Base-by-base conservation (phyloP, 1,140 invertebrate genomes). In the Oncopodura yosiiana region DNA sequence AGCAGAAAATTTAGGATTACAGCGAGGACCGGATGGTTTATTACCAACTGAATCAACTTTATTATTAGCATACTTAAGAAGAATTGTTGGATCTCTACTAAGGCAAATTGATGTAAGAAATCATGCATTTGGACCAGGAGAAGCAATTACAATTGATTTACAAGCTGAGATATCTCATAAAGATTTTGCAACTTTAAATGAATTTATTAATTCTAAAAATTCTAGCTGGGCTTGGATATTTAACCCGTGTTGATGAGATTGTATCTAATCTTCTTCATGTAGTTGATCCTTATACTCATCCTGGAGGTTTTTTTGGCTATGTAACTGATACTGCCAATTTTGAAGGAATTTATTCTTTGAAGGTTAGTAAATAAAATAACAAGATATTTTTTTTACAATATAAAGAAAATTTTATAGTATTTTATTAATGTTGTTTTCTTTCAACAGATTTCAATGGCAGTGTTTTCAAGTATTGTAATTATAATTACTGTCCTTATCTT, bases 161-260 rank as follows among this genome's bases (percentile, higher is more conserved):
- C 61, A 57, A 56, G 61, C 57, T 16, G 61, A 63, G 32, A 45
- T 63, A 2, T 56, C 50, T n/a, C 46, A 60, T 46, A 46, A 53
- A 9, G 57, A 59, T 23, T 57, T 54, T 39, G 34, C 43, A 14
- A 56, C 21, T n/a, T 23, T 63, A 8, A 56, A 34, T 3, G 44
- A 57, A n/a, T 63, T 63, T 44, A 8, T 56, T 6, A 39, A 14
- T 12, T 29, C 23, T 16, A 18, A 6, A 29, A 30, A 29, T 3
- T 18, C 34, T 19, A 24, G 43, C 27, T 11, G 19, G 29, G 3
- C 45, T 8, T 14, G 21, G 16, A 23, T 56, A 58, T 41, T 43
- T 49, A 16, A 32, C 8, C 32, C n/a, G 39, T 11, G 46, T 63
- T 3, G 51, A 56, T 26, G 32, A 45, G 9, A 57, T 63, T 1